Conservation (phyloP, 2,113 vertebrate species). For the Erpornis zantholeuca region DNA sequence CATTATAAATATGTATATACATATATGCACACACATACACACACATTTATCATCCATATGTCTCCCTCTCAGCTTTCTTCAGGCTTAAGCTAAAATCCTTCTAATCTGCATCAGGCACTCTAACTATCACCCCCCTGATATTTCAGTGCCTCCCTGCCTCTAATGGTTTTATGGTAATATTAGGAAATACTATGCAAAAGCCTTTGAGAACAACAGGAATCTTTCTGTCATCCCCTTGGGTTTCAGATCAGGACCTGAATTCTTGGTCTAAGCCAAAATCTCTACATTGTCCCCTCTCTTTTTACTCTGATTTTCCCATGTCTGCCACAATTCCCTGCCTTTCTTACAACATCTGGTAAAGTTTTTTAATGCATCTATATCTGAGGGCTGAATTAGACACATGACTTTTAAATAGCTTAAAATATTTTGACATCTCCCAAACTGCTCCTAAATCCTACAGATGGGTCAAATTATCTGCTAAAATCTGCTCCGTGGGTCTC, state of each 20-base stretch:
- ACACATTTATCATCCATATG: not conserved
- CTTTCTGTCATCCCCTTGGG: not conserved
- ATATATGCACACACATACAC: not conserved
- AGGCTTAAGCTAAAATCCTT: not conserved
- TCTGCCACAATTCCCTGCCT: not conserved
- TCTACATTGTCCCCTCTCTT: not conserved
- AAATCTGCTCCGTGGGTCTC: not conserved
- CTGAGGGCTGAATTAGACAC: not conserved
- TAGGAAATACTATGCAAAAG: not conserved
- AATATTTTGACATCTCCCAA: slow-evolving; percentile 22
- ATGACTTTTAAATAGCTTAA: not conserved
- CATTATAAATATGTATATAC: not conserved
- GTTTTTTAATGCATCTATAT: not conserved
- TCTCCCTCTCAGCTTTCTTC: not conserved
- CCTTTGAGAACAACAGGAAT: not conserved
- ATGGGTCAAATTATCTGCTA: slow-evolving; percentile 41
- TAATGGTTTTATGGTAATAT: not conserved
- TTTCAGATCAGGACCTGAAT: not conserved
- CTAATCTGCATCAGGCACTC: not conserved
- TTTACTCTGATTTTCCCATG: not conserved
- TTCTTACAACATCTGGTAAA: slow-evolving; percentile 11
- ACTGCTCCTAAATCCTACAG: slow-evolving; percentile 16
- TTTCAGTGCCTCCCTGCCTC: not conserved
- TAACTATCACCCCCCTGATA: not conserved
- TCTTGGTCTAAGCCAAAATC: not conserved